Base-by-base conservation (phyloP, 2,888 invertebrate species). In the Stegana nigrithorax region DNA sequence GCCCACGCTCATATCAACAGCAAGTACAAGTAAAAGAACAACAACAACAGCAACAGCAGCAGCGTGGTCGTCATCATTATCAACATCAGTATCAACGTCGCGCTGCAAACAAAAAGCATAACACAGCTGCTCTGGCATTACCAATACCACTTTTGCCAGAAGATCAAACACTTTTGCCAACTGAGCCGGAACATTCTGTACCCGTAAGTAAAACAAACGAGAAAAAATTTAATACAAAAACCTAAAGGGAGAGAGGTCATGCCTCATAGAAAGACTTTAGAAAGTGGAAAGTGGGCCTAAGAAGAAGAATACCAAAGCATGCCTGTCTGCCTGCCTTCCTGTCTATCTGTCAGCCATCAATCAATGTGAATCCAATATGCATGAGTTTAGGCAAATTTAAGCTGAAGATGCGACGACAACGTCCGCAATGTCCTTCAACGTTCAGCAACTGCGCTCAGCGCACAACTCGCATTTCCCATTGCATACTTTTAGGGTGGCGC, bases 101-200 rank as follows among this genome's bases (percentile, higher is more conserved):
- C 59, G 45, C 55, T 50, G 57, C 62, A 58, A 63, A 60, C 66
- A 58, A 70, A 59, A 64, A 42, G n/a, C n/a, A n/a, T 56, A 74
- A 73, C 62, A 72, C 77, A 73, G 75, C 81, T 81, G 82, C 84
- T 81, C 84, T 84, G 84, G 84, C 84, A 80, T 83, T 84, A 73
- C 81, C 85, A 80, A 83, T 82, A 79, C 76, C 79, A 67, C 74
- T 75, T 69, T 78, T 76, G 70, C 79, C 81, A 68, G 77, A 79
- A 68, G 80, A 83, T 66, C 78, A 73, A 75, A 81, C 78, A 74
- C 83, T 84, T 84, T 82, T 84, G 78, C 81, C 82, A 81, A 82
- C 81, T 81, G 83, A 85, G 84, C 84, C 85, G 85, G 86, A 86
- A 83, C 83, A 85, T 82, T 82, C 86, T 83, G 85, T 86, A 85